Percentiles rank a stretch among this genome's conserved stretches.
These are phyloP conservation scores for Labeo catla DNA, from an alignment of 2,113 vertebrate species.

Conservation along the genomic window DNA sequence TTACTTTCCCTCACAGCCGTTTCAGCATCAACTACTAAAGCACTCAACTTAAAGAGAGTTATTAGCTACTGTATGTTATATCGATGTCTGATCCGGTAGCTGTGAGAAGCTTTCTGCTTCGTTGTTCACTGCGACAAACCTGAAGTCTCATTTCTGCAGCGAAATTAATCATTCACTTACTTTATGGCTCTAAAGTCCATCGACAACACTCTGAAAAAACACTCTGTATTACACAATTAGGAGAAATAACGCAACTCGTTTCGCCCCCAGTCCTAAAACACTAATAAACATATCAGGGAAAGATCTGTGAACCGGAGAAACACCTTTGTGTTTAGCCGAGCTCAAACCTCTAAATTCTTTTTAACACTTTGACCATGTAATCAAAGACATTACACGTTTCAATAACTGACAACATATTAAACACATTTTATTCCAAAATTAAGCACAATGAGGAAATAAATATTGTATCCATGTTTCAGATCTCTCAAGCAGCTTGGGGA, in stretches of 20 bases:
- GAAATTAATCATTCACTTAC: constrained; percentile 1
- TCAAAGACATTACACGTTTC: too few relatives aligned
- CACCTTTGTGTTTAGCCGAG: too few relatives aligned
- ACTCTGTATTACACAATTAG: neutral
- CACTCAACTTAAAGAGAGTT: neutral
- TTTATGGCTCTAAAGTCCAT: constrained; percentile 42
- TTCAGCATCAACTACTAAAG: neutral
- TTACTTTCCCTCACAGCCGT: neutral
- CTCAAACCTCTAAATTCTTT: too few relatives aligned
- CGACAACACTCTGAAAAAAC: neutral
- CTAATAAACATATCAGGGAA: neutral
- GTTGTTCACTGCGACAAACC: neutral
- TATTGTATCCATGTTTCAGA: neutral
- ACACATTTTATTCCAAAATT: neutral
- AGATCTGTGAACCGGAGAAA: too few relatives aligned
- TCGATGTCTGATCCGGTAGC: neutral
- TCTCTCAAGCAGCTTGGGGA: too few relatives aligned
- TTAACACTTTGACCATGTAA: neutral
- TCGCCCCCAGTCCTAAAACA: neutral
- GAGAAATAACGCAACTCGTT: neutral
- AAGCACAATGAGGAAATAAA: neutral
- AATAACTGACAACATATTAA: neutral
- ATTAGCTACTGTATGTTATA: neutral
- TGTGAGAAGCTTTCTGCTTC: neutral
- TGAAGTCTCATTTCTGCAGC: neutral